A percentile compares a stretch with the other conserved stretches of the same genome.
These are phyloP conservation scores for Poeciliopsis occidentalis DNA, from an alignment of 2,113 vertebrate genomes.

Conservation along the genomic window DNA sequence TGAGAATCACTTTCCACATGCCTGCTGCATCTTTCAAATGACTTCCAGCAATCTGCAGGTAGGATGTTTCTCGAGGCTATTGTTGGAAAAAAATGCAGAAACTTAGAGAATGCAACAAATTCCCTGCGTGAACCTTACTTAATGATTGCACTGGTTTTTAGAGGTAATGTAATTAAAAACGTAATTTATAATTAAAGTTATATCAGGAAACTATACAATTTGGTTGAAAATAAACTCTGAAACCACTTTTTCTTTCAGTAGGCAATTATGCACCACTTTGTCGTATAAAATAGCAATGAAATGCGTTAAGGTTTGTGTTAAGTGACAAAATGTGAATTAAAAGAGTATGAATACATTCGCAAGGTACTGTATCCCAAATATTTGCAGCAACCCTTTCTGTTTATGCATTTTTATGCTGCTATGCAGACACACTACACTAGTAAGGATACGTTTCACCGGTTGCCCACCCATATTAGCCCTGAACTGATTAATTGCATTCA, in stretches of 20 bases:
- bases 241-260: too few species aligned
- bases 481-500: constrained; percentile 52
- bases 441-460: constrained; percentile 8
- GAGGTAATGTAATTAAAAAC: too few species aligned
- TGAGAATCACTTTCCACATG: not conserved
- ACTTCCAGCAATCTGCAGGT: not conserved
- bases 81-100: not conserved
- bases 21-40: not conserved
- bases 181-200: too few species aligned
- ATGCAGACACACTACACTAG: constrained; percentile 12
- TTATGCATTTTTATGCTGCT: constrained; percentile 1
- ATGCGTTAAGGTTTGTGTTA: too few species aligned
- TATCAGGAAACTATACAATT: too few species aligned
- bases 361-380: too few species aligned
- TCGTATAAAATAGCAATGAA: too few species aligned
- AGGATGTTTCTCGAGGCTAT: not conserved
- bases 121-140: not conserved
- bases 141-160: too few species aligned
- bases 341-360: too few species aligned
- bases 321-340: too few species aligned
- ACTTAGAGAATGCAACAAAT: not conserved
- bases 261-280: too few species aligned
- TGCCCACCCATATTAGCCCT: constrained; percentile 20
- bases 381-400: constrained; percentile 7
- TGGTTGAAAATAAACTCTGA: too few species aligned